Evolutionary conservation across 2,797 vertebrate species (phyloP).

Genomic region (Astyanax mexicanus): DNA sequence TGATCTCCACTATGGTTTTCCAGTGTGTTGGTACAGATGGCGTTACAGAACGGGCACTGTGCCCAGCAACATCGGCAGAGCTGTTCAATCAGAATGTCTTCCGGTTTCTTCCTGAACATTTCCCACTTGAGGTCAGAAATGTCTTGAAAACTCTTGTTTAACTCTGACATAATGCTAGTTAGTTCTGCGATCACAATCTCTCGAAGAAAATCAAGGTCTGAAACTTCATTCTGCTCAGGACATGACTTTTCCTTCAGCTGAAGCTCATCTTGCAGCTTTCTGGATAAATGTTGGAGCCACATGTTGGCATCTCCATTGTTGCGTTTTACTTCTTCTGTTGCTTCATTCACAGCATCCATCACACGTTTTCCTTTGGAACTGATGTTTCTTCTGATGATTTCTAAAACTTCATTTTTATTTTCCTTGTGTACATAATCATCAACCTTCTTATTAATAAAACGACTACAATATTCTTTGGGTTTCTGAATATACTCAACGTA

Average conservation of each 20-base stretch:
- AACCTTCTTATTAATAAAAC: slow-evolving; percentile 57
- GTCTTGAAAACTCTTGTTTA: background rate
- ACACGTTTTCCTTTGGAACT: slow-evolving; percentile 1
- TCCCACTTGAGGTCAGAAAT: slow-evolving; percentile 18
- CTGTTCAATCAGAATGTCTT: slow-evolving; percentile 43
- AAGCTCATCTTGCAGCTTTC: slow-evolving; percentile 51
- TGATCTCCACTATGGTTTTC: slow-evolving; percentile 51
- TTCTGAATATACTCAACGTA: slow-evolving; percentile 58
- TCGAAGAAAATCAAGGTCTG: slow-evolving; percentile 66
- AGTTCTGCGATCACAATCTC: slow-evolving; percentile 19
- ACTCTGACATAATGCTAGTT: background rate
- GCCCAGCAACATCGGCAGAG: slow-evolving; percentile 55
- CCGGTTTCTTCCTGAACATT: slow-evolving; percentile 36
- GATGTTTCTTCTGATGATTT: slow-evolving; percentile 7
- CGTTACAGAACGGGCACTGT: slow-evolving; percentile 54
- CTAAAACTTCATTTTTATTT: slow-evolving; percentile 29
- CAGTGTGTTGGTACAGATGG: slow-evolving; percentile 54
- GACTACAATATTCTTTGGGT: slow-evolving; percentile 53
- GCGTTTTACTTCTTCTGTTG: background rate
- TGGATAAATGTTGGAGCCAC: slow-evolving; percentile 73
- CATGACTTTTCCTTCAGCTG: slow-evolving; percentile 61
- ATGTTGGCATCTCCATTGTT: slow-evolving; percentile 37
- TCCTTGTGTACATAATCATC: slow-evolving; percentile 44
- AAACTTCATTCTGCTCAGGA: slow-evolving; percentile 66
- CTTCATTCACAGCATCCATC: slow-evolving; percentile 8